A percentile compares a stretch with the other conserved stretches of the same genome.
Conservation (phyloP, 2,113 vertebrate genomes). For the Apus apus region DNA sequence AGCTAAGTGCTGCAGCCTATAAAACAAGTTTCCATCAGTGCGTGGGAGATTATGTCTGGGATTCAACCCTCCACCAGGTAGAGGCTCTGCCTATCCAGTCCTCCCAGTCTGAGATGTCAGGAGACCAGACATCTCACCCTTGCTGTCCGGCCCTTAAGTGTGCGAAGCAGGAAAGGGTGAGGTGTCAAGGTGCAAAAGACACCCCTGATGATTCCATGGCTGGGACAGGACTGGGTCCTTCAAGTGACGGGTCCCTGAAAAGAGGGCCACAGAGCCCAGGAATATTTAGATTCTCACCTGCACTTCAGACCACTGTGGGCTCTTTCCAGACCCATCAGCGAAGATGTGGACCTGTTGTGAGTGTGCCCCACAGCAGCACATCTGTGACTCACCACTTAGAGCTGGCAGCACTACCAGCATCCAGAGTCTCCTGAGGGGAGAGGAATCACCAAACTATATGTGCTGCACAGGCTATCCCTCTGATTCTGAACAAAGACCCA, state of each 20-base stretch:
- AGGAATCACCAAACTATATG: neutral
- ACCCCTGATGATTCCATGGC: rapidly evolving
- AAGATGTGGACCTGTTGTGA: neutral
- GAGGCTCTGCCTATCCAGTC: neutral
- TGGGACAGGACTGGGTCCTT: neutral
- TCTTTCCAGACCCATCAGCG: neutral
- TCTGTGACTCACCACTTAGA: neutral
- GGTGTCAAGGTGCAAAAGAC: neutral
- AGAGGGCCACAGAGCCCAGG: neutral
- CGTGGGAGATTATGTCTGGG: neutral
- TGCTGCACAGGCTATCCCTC: neutral
- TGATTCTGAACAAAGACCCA: neutral
- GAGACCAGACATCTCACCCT: neutral
- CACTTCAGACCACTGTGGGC: neutral
- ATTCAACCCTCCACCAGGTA: neutral
- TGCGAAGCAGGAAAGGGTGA: neutral
- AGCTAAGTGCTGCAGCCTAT: neutral
- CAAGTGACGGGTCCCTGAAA: neutral
- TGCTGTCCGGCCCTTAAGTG: neutral
- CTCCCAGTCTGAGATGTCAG: rapidly evolving
- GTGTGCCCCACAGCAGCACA: neutral
- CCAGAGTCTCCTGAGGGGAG: neutral
- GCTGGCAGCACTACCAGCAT: neutral
- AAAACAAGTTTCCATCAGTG: neutral
- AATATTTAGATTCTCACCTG: neutral